Conservation (phyloP, 2,797 vertebrate genomes). For the Schizopygopsis pylzovi region DNA sequence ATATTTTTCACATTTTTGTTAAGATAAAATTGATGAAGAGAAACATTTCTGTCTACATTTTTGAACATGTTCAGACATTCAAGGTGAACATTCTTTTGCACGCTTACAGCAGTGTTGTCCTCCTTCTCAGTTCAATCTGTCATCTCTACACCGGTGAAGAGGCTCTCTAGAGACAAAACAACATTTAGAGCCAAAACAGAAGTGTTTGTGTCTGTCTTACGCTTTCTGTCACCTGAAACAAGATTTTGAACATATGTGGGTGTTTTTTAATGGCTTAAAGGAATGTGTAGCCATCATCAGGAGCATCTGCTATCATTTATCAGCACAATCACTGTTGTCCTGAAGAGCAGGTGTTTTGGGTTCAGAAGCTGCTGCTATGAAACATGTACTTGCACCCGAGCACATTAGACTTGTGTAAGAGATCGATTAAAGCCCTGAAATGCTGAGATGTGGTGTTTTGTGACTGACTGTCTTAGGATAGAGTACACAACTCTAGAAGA, state of each 20-base stretch:
- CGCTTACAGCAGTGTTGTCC: slow-evolving; percentile 20
- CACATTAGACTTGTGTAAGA: slow-evolving; percentile 91
- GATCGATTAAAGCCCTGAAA: slow-evolving; percentile 63
- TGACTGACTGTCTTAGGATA: background rate
- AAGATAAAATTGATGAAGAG: slow-evolving; percentile 12
- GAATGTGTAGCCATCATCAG: slow-evolving; percentile 28
- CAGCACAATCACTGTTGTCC: slow-evolving; percentile 45
- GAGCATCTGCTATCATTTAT: slow-evolving; percentile 21
- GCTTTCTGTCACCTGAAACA: slow-evolving; percentile 16
- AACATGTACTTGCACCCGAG: slow-evolving; percentile 90
- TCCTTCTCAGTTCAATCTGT: slow-evolving; percentile 19
- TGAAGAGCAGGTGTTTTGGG: slow-evolving; percentile 73
- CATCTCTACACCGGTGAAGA: background rate
- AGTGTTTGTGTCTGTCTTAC: slow-evolving; percentile 35
- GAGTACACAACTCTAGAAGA: background rate
- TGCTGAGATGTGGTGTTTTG: slow-evolving; percentile 44
- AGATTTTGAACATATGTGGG: background rate
- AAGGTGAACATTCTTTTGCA: slow-evolving; percentile 29
- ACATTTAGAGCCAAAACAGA: slow-evolving; percentile 15
- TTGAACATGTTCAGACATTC: slow-evolving; percentile 32
- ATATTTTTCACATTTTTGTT: slow-evolving; percentile 44
- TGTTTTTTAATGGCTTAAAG: slow-evolving; percentile 8
- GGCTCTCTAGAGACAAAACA: slow-evolving; percentile 10
- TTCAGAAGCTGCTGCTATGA: slow-evolving; percentile 82
- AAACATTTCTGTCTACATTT: slow-evolving; percentile 67